Conservation (phyloP, 2,888 invertebrate species). For the Mesopsocus fuscifrons region DNA sequence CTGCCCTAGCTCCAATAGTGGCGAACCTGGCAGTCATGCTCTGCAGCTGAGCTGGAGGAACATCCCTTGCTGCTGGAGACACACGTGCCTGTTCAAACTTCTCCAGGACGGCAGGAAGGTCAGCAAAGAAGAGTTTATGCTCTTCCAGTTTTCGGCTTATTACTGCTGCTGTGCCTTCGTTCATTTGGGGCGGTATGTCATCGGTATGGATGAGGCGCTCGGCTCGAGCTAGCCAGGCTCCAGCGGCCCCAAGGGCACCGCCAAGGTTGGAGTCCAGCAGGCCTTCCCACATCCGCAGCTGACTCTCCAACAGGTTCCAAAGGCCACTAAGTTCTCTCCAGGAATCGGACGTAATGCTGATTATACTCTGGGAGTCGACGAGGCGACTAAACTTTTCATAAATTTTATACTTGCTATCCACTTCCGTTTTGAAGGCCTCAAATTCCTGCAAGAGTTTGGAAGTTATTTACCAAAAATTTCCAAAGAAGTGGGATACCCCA, state of each 20-base stretch:
- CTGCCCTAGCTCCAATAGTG: constrained; percentile 52
- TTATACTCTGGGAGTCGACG: constrained; percentile 59
- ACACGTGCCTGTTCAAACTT: constrained; percentile 58
- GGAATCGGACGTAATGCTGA: constrained; percentile 65
- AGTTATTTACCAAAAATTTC: constrained; percentile 3
- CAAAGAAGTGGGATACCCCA: too few relatives aligned
- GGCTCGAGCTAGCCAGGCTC: constrained; percentile 79
- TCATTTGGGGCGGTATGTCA: constrained; percentile 65
- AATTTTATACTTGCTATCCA: constrained; percentile 46
- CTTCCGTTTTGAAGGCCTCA: constrained; percentile 52
- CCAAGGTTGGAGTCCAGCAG: constrained; percentile 68
- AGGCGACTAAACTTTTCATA: constrained; percentile 63
- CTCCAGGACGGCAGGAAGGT: constrained; percentile 54
- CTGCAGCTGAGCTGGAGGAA: constrained; percentile 62
- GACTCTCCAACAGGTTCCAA: constrained; percentile 60
- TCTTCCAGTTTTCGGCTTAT: constrained; percentile 77
- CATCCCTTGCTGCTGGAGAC: constrained; percentile 44
- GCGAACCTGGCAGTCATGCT: constrained; percentile 62
- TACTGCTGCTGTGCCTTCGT: constrained; percentile 73
- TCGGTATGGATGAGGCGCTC: constrained; percentile 64
- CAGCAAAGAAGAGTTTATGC: constrained; percentile 73
- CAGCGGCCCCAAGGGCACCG: constrained; percentile 67
- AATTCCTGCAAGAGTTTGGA: constrained; percentile 39
- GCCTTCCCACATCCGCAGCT: constrained; percentile 78
- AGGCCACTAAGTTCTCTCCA: constrained; percentile 65